Conservation (phyloP, 2,888 invertebrate genomes). For the Tricholauxania praeusta region DNA sequence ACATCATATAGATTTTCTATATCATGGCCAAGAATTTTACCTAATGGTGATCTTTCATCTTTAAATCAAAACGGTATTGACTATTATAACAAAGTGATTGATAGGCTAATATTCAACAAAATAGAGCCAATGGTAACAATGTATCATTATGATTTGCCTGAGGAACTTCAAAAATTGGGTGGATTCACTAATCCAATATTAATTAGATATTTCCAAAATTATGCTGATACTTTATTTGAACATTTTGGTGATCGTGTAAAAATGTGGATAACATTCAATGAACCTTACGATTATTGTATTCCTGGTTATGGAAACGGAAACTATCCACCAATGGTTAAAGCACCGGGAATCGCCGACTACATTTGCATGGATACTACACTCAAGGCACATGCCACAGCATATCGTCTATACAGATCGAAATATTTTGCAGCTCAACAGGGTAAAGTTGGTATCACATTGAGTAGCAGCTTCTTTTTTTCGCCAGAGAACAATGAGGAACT, state of each 20-base stretch:
- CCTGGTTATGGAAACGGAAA: slow-evolving; percentile 68
- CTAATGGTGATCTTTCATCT: slow-evolving; percentile 70
- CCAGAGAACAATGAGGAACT: slow-evolving; percentile 47
- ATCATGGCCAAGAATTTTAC: slow-evolving; percentile 76
- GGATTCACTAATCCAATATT: slow-evolving; percentile 69
- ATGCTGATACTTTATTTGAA: slow-evolving; percentile 68
- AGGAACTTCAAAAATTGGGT: slow-evolving; percentile 71
- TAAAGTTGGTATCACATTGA: slow-evolving; percentile 57
- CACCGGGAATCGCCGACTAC: slow-evolving; percentile 69
- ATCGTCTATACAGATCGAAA: slow-evolving; percentile 66
- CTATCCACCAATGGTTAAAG: slow-evolving; percentile 62
- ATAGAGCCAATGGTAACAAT: slow-evolving; percentile 74
- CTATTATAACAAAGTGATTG: slow-evolving; percentile 76
- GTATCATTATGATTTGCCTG: slow-evolving; percentile 72
- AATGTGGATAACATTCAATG: slow-evolving; percentile 51
- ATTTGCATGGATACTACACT: slow-evolving; percentile 70
- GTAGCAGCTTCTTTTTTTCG: slow-evolving; percentile 53
- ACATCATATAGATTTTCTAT: slow-evolving; percentile 73
- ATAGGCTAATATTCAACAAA: slow-evolving; percentile 72
- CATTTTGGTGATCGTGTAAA: slow-evolving; percentile 69
- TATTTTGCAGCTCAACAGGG: slow-evolving; percentile 62
- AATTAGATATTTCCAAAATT: slow-evolving; percentile 69
- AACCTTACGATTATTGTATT: slow-evolving; percentile 50
- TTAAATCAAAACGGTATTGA: slow-evolving; percentile 73
- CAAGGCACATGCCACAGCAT: slow-evolving; percentile 71